Base-by-base conservation (phyloP, 1,140 invertebrate species). In the Drosophila oshimai region DNA sequence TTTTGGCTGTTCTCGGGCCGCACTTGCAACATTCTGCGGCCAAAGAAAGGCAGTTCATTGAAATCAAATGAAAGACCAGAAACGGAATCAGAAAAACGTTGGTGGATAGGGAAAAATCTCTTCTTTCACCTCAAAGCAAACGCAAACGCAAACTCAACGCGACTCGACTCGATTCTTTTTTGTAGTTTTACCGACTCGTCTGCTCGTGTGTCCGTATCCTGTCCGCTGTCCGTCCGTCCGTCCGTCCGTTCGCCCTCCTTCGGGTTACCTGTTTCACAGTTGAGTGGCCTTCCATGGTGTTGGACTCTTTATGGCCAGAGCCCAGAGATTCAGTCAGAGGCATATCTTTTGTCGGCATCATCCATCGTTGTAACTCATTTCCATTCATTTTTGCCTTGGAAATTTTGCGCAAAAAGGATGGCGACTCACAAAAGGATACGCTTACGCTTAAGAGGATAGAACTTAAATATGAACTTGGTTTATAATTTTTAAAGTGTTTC, bases 121-220 rank as follows among this genome's bases (percentile, higher is more conserved):
- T 45, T 84, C 47, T 73, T 83, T 83, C 74, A 79, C 80, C 58
- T 51, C 64, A 42, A 74, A 29, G 33, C 50, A 42, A 29, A 29
- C 33, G n/a, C 33, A 49, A 33, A 51, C 49, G 22, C 13, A 0
- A 42, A 44, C 64, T 44, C 26, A 46, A 42, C 28, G 61, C 64
- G 46, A 68, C 37, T 67, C 65, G 65, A 29, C 53, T 71, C 29
- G 65, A 45, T 51, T 60, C 45, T 31, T 61, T 72, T 84, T 84
- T 84, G 79, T 84, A 80, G 80, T 86, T 84, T 86, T 86, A 73
- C 79, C 79, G 79, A 79, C 76, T 60, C 34, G 60, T 81, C 74
- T 62, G 76, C 71, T 57, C 46, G 20, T 47, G 39, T 68, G 41
- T 34, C 49, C 53, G 47, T 61, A 67, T 41, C 36, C 58, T 64